These are phyloP conservation scores for Syngnathus rostellatus DNA, from an alignment of 2,797 vertebrate genomes.

Conservation along the genomic window DNA sequence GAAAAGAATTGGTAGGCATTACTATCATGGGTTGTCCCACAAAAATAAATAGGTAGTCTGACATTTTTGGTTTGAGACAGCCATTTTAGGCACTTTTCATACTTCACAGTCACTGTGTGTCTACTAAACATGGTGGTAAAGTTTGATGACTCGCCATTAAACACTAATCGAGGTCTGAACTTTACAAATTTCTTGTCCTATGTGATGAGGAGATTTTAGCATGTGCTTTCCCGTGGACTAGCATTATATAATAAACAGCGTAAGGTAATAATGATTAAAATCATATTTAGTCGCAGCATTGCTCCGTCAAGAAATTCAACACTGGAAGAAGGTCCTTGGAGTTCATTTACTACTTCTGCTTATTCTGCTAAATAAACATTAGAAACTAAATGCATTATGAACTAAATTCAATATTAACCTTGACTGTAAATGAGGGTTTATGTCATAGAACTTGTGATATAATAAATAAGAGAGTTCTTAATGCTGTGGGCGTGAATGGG, in stretches of 20 bases:
- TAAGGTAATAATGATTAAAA: too few species aligned
- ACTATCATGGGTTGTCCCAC: too few species aligned
- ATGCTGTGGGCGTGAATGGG: background rate
- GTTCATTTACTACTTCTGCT: background rate
- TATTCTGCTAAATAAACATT: background rate
- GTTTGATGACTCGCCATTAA: too few species aligned
- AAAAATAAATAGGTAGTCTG: too few species aligned
- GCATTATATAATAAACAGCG: too few species aligned
- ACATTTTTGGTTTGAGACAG: too few species aligned
- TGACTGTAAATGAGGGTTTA: background rate
- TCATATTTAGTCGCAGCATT: background rate
- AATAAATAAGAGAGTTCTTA: background rate
- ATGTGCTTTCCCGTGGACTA: background rate
- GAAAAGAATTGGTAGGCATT: too few species aligned
- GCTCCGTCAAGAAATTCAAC: background rate
- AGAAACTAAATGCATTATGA: background rate
- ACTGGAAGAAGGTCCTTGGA: background rate
- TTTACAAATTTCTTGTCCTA: background rate
- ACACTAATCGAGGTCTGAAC: too few species aligned
- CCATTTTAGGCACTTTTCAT: too few species aligned
- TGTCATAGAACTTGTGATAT: constrained; percentile 1
- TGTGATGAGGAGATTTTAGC: background rate
- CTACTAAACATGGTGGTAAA: too few species aligned
- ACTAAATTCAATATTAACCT: background rate
- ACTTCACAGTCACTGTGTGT: too few species aligned